Evolutionary conservation across 2,797 vertebrate genomes (phyloP), one percentile per base, ranked within the genome.

Genomic region (Zalophus californianus): DNA sequence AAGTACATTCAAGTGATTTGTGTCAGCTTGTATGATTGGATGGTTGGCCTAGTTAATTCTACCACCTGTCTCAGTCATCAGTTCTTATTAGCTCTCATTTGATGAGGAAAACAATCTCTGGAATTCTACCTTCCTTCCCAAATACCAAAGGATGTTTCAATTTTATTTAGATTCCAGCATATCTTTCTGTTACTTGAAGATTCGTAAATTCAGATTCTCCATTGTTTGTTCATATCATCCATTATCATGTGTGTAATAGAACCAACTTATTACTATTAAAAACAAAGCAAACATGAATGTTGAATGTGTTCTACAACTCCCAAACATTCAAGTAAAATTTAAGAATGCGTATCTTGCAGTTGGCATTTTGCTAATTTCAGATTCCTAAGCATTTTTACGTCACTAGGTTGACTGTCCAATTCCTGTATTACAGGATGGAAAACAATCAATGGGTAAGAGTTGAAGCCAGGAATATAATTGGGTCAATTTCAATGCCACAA

Each of bases 1-100:
- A 97, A 95, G 83, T 96, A 94, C 72, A 94, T 96, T 96, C 68
- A 96, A 97, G 58, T 97, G 96, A 97, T 98, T 98, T 96, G 78
- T 98, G 96, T 98, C 94, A 94, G 91, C 25, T 94, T 90, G 64
- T 97, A 88, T 97, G 96, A 98, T 94, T 97, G 94, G 85, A 90
- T 92, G 92, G 86, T 94, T 97, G 96, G 94, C 91, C 95, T 94
- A 96, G 58, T 96, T 97, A 94, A 97, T 96, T 95, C 91, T 88
- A 95, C 56, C 91, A 97, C 95, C 91, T 97, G 88, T 95, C 91
- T 97, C 88, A 94, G 86, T 96, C 91, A 96, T 97, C 96, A 93
- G 62, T 97, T 97, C 94, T 96, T 97, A 97, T 94, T 97, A 96
- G 64, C 44, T 93, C 68, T 95, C 84, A 75, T 96, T 93, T 92